Conservation (phyloP, 2,888 invertebrate genomes). For the Digitonthophagus gazella region DNA sequence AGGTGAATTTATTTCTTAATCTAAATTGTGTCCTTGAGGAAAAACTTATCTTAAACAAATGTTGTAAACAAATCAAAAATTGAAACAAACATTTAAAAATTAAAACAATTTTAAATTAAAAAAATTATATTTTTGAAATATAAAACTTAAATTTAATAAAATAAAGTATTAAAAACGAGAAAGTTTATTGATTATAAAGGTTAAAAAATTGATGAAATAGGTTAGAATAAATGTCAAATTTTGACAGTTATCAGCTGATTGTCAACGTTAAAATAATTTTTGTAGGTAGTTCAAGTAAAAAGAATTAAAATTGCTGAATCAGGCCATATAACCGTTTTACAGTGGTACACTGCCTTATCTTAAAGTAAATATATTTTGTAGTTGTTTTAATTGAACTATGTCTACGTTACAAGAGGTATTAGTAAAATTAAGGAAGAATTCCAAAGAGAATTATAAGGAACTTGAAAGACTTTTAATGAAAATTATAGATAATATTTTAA, state of each 20-base stretch:
- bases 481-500: conserved; percentile 44
- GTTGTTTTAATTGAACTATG: neutral
- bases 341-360: neutral
- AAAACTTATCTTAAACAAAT: no score
- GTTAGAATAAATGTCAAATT: no score
- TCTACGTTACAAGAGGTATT: neutral
- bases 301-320: neutral
- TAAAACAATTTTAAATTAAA: no score
- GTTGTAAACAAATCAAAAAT: no score
- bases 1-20: no score
- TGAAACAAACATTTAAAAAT: no score
- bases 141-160: no score
- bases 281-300: neutral
- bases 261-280: neutral
- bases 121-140: no score
- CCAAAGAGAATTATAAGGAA: neutral
- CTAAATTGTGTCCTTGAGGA: no score
- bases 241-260: neutral
- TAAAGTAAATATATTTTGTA: neutral
- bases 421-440: neutral
- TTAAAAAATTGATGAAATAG: no score
- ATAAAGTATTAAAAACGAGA: no score
- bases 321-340: neutral
- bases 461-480: conserved; percentile 27
- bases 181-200: no score